These are phyloP conservation scores for Poeciliopsis turneri DNA, from an alignment of 2,797 vertebrate species.

Conservation along the genomic window DNA sequence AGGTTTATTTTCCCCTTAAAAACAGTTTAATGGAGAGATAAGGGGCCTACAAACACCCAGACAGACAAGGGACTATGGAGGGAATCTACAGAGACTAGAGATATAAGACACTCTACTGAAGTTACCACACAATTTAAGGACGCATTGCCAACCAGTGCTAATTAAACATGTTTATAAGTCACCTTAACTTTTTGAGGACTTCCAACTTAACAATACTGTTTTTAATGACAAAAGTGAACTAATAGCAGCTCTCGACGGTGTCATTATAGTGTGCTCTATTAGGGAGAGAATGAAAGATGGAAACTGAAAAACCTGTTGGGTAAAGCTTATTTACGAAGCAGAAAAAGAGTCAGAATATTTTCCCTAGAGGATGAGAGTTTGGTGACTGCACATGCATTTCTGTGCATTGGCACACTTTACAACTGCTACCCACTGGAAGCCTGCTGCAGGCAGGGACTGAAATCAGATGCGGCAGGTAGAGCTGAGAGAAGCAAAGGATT, in stretches of 20 bases:
- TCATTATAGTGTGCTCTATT: neutral
- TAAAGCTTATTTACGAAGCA: neutral
- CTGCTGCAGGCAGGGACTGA: neutral
- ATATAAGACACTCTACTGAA: neutral
- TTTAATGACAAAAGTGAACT: neutral
- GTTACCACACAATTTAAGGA: neutral
- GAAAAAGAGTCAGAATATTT: neutral
- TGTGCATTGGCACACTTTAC: neutral
- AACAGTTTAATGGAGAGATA: neutral
- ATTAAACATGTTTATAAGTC: neutral
- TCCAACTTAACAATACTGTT: neutral
- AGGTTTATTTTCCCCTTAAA: neutral
- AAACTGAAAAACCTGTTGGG: neutral
- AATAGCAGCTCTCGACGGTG: neutral
- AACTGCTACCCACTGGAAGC: neutral
- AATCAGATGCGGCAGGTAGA: neutral
- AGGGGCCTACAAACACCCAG: neutral
- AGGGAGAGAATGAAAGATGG: too few relatives aligned
- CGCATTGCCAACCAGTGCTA: neutral
- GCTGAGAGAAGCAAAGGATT: neutral
- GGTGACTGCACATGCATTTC: neutral
- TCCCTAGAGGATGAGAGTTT: neutral
- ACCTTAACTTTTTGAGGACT: neutral
- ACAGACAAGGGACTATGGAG: neutral
- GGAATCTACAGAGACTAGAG: neutral